Conservation (phyloP, 2,888 invertebrate genomes). For the Lasius platythorax region DNA sequence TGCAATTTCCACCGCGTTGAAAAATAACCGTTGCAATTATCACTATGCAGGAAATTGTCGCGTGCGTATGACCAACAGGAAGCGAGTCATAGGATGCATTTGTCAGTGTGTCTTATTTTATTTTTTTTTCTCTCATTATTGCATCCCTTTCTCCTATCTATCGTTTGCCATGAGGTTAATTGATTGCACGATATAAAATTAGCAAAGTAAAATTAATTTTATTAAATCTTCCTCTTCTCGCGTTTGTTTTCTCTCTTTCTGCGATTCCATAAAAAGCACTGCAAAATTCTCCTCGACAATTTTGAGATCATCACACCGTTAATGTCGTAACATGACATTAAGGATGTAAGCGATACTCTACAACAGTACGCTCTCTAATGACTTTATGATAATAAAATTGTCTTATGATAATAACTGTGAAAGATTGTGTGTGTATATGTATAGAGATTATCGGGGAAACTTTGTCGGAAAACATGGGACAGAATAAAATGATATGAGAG, state of each 20-base stretch:
- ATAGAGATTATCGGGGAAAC: too few species aligned
- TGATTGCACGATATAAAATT: background rate
- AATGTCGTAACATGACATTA: background rate
- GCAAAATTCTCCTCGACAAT: background rate
- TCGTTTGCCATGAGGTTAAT: background rate
- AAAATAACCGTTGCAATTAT: constrained; percentile 65
- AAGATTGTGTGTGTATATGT: background rate
- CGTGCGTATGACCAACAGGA: constrained; percentile 73
- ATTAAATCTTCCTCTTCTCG: background rate
- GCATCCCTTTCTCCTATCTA: constrained; percentile 53
- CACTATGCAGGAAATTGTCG: constrained; percentile 70
- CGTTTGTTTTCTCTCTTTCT: background rate
- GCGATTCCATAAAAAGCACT: background rate
- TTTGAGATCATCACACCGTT: background rate
- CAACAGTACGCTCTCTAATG: background rate
- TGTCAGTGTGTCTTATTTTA: constrained; percentile 72
- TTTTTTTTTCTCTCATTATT: constrained; percentile 21
- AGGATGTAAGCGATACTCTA: background rate
- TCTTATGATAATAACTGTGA: background rate
- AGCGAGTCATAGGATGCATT: constrained; percentile 79
- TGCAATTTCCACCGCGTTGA: constrained; percentile 45
- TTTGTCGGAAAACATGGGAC: too few species aligned
- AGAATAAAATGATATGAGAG: background rate
- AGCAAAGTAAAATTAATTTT: background rate
- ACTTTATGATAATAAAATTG: background rate